These are phyloP conservation scores for Heliornis fulica DNA, from an alignment of 2,113 vertebrate species.

Conservation along the genomic window DNA sequence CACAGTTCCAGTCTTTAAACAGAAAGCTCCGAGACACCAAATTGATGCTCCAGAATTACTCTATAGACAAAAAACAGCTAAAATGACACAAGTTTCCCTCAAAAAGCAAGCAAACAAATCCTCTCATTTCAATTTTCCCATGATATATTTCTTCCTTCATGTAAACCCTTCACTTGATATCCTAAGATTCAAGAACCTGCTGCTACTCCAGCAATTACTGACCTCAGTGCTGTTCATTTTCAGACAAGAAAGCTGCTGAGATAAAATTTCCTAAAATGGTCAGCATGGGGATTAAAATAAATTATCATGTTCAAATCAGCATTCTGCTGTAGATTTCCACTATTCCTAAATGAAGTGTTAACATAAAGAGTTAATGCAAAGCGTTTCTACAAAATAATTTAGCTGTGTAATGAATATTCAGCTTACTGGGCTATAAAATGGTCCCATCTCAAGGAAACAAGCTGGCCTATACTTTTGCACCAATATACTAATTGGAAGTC, in stretches of 20 bases:
- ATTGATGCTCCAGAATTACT: background rate
- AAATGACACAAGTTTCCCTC: background rate
- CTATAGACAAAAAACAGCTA: background rate
- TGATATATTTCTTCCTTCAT: background rate
- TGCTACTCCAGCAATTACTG: slow-evolving; percentile 58
- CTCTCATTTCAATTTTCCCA: background rate
- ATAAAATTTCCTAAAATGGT: slow-evolving; percentile 31
- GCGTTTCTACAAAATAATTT: background rate
- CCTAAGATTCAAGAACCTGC: slow-evolving; percentile 21
- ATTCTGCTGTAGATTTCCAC: slow-evolving; percentile 13
- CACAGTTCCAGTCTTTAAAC: background rate
- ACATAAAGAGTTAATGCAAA: slow-evolving; percentile 23
- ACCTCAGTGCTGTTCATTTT: slow-evolving; percentile 24
- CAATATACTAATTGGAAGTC: background rate
- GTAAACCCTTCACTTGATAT: background rate
- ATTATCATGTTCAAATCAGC: background rate
- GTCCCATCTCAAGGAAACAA: background rate
- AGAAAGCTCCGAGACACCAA: background rate
- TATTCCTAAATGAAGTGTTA: slow-evolving; percentile 31
- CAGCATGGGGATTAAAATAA: slow-evolving; percentile 30
- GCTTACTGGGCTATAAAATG: background rate
- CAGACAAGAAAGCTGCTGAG: slow-evolving; percentile 38
- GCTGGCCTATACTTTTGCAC: background rate
- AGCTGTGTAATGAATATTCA: slow-evolving; percentile 21
- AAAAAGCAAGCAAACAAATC: background rate